Conservation (phyloP, 2,888 invertebrate genomes). For the Cephus spinipes region DNA sequence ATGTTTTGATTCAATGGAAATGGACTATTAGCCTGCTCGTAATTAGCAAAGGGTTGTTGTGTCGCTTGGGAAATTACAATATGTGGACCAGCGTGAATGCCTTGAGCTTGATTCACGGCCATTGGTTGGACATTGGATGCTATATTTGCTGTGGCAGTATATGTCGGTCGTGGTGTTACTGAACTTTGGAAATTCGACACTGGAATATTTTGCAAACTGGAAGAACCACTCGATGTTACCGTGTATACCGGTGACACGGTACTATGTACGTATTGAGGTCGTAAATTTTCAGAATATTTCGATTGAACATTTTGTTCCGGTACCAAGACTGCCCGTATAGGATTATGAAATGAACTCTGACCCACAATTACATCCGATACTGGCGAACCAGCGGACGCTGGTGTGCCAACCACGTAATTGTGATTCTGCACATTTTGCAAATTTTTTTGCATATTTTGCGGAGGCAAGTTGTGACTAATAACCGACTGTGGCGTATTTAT, state of each 20-base stretch:
- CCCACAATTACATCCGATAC: constrained; percentile 59
- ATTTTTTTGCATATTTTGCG: constrained; percentile 25
- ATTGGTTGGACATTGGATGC: background rate
- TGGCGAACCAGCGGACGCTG: constrained; percentile 6
- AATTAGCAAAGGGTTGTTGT: constrained; percentile 39
- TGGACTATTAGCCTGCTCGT: constrained; percentile 29
- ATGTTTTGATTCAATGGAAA: constrained; percentile 39
- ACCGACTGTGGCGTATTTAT: constrained; percentile 39
- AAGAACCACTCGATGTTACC: constrained; percentile 38
- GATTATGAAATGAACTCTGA: constrained; percentile 53
- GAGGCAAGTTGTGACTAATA: constrained; percentile 4
- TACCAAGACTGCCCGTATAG: constrained; percentile 44
- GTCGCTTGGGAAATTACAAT: constrained; percentile 47
- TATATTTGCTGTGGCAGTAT: constrained; percentile 23
- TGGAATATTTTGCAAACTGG: constrained; percentile 30
- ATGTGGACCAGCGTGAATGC: constrained; percentile 5
- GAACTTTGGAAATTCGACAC: constrained; percentile 31
- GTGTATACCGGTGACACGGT: constrained; percentile 50
- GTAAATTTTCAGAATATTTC: constrained; percentile 37
- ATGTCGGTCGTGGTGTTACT: constrained; percentile 37
- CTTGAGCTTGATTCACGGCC: constrained; percentile 11
- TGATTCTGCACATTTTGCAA: constrained; percentile 27
- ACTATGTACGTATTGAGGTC: constrained; percentile 46
- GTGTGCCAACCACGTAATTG: constrained; percentile 41
- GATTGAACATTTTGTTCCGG: constrained; percentile 40